These are phyloP conservation scores for Anguilla marmorata DNA, from an alignment of 2,797 vertebrate species.

Conservation along the genomic window DNA sequence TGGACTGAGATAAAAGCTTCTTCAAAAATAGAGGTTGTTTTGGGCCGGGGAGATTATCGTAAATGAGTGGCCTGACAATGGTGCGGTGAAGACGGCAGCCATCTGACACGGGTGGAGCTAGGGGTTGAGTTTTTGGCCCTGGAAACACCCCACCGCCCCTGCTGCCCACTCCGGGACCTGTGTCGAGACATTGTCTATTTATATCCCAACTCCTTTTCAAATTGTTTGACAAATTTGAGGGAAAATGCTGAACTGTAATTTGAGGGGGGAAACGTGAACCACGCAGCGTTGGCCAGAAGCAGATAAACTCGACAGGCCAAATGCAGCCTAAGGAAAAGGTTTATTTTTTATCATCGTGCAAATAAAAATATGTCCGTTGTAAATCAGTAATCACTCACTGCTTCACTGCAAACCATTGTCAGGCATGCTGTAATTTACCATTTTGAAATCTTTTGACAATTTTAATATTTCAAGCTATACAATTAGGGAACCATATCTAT, in stretches of 20 bases:
- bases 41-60: slow-evolving; percentile 63
- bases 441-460: slow-evolving; percentile 58
- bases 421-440: slow-evolving; percentile 59
- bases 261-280: slow-evolving; percentile 40
- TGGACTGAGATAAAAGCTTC: slow-evolving; percentile 63
- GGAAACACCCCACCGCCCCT: slow-evolving; percentile 51
- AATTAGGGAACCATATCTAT: slow-evolving; percentile 44
- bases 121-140: slow-evolving; percentile 43
- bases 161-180: slow-evolving; percentile 46
- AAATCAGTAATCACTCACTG: slow-evolving; percentile 48
- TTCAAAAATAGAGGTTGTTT: slow-evolving; percentile 53
- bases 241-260: slow-evolving; percentile 49
- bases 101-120: slow-evolving; percentile 56
- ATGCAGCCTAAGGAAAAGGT: not conserved
- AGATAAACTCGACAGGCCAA: slow-evolving; percentile 48
- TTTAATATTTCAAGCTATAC: slow-evolving; percentile 54
- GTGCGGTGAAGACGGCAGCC: slow-evolving; percentile 48
- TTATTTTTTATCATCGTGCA: slow-evolving; percentile 58
- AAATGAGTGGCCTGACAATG: slow-evolving; percentile 66
- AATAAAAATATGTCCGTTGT: slow-evolving; percentile 62
- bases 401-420: slow-evolving; percentile 63
- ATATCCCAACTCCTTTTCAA: slow-evolving; percentile 53
- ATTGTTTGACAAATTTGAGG: slow-evolving; percentile 44
- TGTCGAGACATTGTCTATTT: slow-evolving; percentile 60
- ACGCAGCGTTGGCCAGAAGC: slow-evolving; percentile 40